These are phyloP conservation scores for Leucoraja ocellata DNA, from an alignment of 2,797 vertebrate species.

Conservation along the genomic window DNA sequence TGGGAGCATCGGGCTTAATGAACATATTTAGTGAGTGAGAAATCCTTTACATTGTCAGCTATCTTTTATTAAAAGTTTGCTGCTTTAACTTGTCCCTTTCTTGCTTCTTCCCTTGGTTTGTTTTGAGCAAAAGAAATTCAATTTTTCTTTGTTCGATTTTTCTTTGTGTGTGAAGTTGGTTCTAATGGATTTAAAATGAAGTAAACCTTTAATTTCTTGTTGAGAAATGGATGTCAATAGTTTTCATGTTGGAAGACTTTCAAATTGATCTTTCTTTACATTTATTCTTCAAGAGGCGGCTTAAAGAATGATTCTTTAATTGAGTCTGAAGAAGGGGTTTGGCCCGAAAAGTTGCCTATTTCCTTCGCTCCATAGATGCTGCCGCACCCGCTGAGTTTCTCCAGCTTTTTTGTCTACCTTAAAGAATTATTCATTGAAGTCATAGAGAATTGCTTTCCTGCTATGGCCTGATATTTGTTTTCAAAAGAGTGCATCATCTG, in stretches of 20 bases:
- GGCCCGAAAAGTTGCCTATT: too few relatives aligned
- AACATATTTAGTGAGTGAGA: not conserved
- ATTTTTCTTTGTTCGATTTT: not conserved
- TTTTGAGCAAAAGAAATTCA: not conserved
- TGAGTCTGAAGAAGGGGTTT: too few relatives aligned
- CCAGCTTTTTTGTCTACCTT: not conserved
- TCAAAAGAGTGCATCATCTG: not conserved
- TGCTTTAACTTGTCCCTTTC: not conserved
- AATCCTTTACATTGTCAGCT: not conserved
- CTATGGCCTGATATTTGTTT: not conserved
- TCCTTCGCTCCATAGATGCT: too few relatives aligned
- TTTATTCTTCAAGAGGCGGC: not conserved
- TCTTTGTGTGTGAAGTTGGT: not conserved
- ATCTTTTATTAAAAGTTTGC: not conserved
- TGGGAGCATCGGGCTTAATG: too few relatives aligned
- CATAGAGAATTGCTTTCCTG: not conserved
- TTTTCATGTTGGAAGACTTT: not conserved
- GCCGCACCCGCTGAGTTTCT: too few relatives aligned
- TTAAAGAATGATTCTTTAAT: not conserved
- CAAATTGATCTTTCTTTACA: not conserved
- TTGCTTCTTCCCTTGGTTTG: not conserved
- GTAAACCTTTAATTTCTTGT: not conserved
- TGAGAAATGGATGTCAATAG: not conserved
- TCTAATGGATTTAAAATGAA: not conserved
- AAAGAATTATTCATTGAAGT: not conserved